phyloP scores from a whole-genome alignment of 2,888 invertebrate species.

The Salticus scenicus region DNA sequence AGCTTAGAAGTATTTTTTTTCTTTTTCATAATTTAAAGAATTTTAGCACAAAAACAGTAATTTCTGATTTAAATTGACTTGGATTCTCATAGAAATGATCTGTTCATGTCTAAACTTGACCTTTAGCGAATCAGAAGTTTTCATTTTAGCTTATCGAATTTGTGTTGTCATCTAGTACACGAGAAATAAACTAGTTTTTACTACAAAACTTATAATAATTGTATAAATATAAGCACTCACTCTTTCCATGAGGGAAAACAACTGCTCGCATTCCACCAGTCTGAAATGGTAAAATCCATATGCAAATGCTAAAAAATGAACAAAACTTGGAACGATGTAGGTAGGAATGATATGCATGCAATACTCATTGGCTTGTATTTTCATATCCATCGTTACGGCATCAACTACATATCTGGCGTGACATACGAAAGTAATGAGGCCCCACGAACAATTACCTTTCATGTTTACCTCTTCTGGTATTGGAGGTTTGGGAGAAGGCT shows the following conservation, averaged over 20 bases:
- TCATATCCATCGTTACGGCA: neutral
- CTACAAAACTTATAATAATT: too few relatives aligned
- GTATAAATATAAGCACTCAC: slow-evolving; percentile 72
- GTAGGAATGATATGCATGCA: slow-evolving; percentile 76
- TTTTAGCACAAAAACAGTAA: too few relatives aligned
- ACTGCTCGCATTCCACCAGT: slow-evolving; percentile 75
- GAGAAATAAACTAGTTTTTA: too few relatives aligned
- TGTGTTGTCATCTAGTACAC: too few relatives aligned
- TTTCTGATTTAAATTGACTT: too few relatives aligned
- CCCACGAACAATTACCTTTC: slow-evolving; percentile 52
- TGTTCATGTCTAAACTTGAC: too few relatives aligned
- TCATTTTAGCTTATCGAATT: too few relatives aligned
- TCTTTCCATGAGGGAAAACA: slow-evolving; percentile 76
- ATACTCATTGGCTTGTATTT: neutral
- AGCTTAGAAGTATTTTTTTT: too few relatives aligned
- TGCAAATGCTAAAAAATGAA: slow-evolving; percentile 75
- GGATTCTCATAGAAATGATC: too few relatives aligned
- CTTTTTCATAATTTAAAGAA: too few relatives aligned
- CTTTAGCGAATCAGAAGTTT: too few relatives aligned
- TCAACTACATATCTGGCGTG: slow-evolving; percentile 37
- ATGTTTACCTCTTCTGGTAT: slow-evolving; percentile 38
- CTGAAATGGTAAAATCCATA: slow-evolving; percentile 75
- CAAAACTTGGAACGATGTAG: slow-evolving; percentile 75
- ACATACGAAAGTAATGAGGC: slow-evolving; percentile 38
- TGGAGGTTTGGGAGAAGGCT: slow-evolving; percentile 40